Evolutionary conservation across 2,888 invertebrate genomes (phyloP).

Genomic region (Mimachlamys varia): DNA sequence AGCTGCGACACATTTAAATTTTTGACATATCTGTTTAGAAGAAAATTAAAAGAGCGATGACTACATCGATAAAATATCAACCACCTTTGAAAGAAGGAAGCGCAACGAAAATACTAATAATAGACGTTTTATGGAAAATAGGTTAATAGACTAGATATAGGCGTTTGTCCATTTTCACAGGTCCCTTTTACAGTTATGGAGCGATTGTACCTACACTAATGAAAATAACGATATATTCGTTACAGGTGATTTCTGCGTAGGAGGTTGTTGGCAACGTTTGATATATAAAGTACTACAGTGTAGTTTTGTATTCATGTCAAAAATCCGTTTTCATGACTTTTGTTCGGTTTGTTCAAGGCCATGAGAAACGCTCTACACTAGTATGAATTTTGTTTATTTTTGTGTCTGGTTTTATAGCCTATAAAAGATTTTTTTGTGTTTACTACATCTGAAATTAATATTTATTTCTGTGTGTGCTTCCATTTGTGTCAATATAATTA

Average conservation of each 20-base stretch:
- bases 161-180: not conserved
- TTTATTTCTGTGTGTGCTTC: not conserved
- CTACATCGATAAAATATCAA: conserved; percentile 17
- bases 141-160: not conserved
- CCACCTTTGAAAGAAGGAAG: not conserved
- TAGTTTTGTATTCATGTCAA: no score
- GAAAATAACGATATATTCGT: no score
- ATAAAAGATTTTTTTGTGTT: not conserved
- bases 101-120: not conserved
- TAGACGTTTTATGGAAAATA: not conserved
- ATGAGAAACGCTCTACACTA: not conserved
- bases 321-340: not conserved
- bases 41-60: conserved; percentile 29
- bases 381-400: not conserved
- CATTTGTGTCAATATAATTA: not conserved
- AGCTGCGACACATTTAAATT: not conserved
- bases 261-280: not conserved
- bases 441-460: not conserved
- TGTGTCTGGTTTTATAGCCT: not conserved
- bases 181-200: not conserved
- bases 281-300: not conserved
- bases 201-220: not conserved
- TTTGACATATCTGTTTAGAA: not conserved
- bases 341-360: not conserved
- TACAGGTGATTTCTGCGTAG: not conserved